phyloP scores from a whole-genome alignment of 2,797 vertebrate species.

The Enteromius viviparus region DNA sequence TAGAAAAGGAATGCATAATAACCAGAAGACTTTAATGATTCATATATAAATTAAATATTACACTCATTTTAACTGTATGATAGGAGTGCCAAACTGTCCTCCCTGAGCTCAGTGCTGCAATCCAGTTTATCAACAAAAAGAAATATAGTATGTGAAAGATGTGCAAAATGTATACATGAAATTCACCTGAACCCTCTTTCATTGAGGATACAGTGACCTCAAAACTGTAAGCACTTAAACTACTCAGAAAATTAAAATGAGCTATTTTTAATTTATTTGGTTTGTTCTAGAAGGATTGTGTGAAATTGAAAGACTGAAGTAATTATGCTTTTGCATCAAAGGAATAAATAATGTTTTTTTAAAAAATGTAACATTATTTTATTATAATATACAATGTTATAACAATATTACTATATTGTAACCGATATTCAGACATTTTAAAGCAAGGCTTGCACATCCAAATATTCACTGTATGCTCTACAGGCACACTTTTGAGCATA shows the following conservation, averaged over 20 bases:
- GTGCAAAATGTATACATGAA: not conserved
- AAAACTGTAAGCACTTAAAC: not conserved
- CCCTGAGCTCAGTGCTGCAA: slow-evolving; percentile 39
- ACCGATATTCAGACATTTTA: not conserved
- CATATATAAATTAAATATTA: slow-evolving; percentile 86
- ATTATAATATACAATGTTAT: no score
- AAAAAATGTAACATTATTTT: no score
- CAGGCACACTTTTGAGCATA: not conserved
- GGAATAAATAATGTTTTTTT: not conserved
- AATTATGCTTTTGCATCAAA: not conserved
- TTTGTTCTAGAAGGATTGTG: not conserved
- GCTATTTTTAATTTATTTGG: not conserved
- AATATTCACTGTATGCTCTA: not conserved
- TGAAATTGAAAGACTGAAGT: not conserved
- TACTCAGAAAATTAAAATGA: not conserved
- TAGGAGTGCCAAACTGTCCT: slow-evolving; percentile 56
- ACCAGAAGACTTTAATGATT: slow-evolving; percentile 84
- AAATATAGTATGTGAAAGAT: not conserved
- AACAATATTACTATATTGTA: not conserved
- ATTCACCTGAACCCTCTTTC: not conserved
- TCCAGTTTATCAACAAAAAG: slow-evolving; percentile 46
- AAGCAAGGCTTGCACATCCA: not conserved
- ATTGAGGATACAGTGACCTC: not conserved
- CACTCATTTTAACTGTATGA: slow-evolving; percentile 79
- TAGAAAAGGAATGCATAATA: slow-evolving; percentile 97